A percentile compares a stretch with the other conserved stretches of the same genome.
These are phyloP conservation scores for Nephotettix cincticeps DNA, from an alignment of 1,140 invertebrate species.

Conservation along the genomic window DNA sequence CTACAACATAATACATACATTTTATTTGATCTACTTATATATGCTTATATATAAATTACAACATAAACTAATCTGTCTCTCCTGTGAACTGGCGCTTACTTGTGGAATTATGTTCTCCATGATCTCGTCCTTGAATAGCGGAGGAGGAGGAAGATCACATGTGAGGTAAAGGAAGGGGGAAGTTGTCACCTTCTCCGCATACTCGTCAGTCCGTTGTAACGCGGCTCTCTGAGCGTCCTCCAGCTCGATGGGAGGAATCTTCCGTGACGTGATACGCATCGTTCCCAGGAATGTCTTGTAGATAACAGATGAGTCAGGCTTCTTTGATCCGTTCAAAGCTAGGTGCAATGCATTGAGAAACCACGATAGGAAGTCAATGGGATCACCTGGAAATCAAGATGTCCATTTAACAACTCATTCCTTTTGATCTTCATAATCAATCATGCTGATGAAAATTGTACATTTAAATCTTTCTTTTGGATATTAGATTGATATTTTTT, in stretches of 20 bases:
- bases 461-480: too few species aligned
- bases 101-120: conserved; percentile 99
- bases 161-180: conserved; percentile 95
- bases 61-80: too few species aligned
- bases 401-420: too few species aligned
- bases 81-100: too few species aligned
- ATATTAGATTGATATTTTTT: too few species aligned
- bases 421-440: too few species aligned
- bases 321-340: conserved; percentile 85
- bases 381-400: conserved; percentile 83
- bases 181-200: conserved; percentile 82
- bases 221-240: conserved; percentile 85
- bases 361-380: conserved; percentile 96
- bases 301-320: conserved; percentile 84
- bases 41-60: too few species aligned
- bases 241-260: conserved; percentile 91
- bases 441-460: too few species aligned
- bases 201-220: conserved; percentile 80
- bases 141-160: conserved; percentile 94
- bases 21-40: too few species aligned
- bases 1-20: too few species aligned
- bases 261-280: conserved; percentile 93
- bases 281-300: conserved; percentile 94
- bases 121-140: conserved; percentile 95
- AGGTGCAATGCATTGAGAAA: conserved; percentile 92